Evolutionary conservation across 2,113 vertebrate species (phyloP).

Genomic region (Oceanites oceanicus): DNA sequence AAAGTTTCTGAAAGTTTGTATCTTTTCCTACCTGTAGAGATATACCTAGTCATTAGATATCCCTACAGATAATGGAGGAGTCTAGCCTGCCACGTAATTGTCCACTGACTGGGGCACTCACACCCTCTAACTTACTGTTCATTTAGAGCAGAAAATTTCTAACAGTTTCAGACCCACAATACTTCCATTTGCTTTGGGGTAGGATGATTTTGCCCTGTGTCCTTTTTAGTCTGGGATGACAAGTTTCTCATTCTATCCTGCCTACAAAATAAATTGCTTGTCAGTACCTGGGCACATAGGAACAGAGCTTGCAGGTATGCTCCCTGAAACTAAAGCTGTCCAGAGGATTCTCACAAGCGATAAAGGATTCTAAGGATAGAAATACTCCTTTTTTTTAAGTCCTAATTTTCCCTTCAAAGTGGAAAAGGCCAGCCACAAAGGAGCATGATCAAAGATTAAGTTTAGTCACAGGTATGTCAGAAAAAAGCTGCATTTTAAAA

Average conservation of each 20-base stretch:
- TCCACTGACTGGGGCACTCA: neutral
- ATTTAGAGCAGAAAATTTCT: neutral
- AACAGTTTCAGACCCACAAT: neutral
- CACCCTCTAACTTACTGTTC: neutral
- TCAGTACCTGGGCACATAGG: neutral
- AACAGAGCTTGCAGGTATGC: neutral
- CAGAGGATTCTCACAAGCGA: neutral
- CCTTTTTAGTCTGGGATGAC: neutral
- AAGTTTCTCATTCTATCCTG: neutral
- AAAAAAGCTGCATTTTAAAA: neutral
- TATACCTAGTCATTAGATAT: neutral
- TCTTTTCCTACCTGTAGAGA: neutral
- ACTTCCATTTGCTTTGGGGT: neutral
- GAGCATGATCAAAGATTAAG: neutral
- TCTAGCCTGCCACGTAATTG: neutral
- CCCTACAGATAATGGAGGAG: neutral
- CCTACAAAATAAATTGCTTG: neutral
- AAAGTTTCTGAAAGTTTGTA: neutral
- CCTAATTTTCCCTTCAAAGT: neutral
- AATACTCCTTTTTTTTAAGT: neutral
- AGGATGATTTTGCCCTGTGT: neutral
- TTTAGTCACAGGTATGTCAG: slow-evolving; percentile 13
- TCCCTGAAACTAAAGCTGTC: neutral
- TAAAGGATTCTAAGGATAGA: neutral
- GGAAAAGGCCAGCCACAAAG: neutral